These are phyloP conservation scores for Camptogramma bilineatum DNA, from an alignment of 2,888 invertebrate genomes.

Conservation along the genomic window DNA sequence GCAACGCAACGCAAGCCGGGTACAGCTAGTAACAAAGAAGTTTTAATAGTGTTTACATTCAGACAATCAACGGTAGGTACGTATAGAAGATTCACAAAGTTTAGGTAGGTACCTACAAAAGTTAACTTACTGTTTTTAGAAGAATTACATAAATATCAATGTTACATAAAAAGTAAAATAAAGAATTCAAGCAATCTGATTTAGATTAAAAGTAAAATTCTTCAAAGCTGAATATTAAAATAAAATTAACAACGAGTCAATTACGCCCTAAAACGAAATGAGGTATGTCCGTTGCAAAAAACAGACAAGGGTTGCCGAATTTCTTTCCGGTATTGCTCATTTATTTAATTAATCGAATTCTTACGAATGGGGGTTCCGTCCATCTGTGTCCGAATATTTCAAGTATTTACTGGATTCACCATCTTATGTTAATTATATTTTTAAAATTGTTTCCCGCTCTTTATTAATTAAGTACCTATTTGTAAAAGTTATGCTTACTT, in stretches of 20 bases:
- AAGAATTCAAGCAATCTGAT: constrained; percentile 17
- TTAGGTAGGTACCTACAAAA: too few species aligned
- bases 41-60: too few species aligned
- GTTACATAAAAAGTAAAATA: neutral
- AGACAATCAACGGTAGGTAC: too few species aligned
- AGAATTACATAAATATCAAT: neutral
- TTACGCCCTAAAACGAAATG: constrained; percentile 74
- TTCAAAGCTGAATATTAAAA: constrained; percentile 60
- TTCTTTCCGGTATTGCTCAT: constrained; percentile 79
- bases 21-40: too few species aligned
- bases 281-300: constrained; percentile 78
- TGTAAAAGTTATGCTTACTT: too few species aligned
- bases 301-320: constrained; percentile 77
- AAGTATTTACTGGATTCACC: constrained; percentile 48
- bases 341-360: constrained; percentile 85
- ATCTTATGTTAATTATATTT: neutral
- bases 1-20: too few species aligned
- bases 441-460: neutral
- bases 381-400: constrained; percentile 76
- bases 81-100: too few species aligned
- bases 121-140: neutral
- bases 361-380: constrained; percentile 71
- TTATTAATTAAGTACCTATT: too few species aligned
- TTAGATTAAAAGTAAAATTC: constrained; percentile 49
- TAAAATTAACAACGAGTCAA: constrained; percentile 78